These are phyloP conservation scores for Ramphastos sulfuratus DNA, from an alignment of 2,113 vertebrate genomes.

Conservation along the genomic window DNA sequence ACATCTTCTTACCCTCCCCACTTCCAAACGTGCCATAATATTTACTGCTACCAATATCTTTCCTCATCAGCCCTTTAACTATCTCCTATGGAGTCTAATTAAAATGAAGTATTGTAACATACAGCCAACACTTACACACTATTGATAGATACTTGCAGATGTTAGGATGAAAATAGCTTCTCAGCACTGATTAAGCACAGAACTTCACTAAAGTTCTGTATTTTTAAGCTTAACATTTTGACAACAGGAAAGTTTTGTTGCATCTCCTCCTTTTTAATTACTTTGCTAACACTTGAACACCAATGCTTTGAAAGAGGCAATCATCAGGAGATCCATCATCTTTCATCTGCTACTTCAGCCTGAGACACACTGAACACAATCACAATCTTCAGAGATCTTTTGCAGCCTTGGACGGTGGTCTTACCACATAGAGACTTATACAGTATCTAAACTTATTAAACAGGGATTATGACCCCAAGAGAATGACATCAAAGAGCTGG, in stretches of 20 bases:
- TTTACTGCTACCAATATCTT: constrained; percentile 19
- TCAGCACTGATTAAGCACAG: background rate
- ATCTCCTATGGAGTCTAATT: constrained; percentile 41
- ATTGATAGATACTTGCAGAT: background rate
- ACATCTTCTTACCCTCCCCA: background rate
- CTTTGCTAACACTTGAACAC: background rate
- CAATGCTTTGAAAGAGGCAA: background rate
- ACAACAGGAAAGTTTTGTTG: background rate
- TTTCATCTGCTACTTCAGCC: background rate
- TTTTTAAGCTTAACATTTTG: background rate
- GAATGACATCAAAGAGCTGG: too few species aligned
- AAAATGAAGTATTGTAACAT: constrained; percentile 49
- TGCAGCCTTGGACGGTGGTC: background rate
- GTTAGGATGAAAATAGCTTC: background rate
- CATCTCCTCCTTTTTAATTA: background rate
- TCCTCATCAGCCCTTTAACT: constrained; percentile 9
- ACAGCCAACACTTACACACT: background rate
- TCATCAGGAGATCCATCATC: background rate
- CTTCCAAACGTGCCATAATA: constrained; percentile 36
- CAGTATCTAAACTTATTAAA: too few species aligned
- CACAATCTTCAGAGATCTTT: background rate
- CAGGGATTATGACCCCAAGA: too few species aligned
- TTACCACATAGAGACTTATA: background rate
- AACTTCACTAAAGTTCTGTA: background rate
- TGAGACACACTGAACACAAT: background rate